phyloP scores from a whole-genome alignment of 2,888 invertebrate genomes.

The Zootermopsis nevadensis region DNA sequence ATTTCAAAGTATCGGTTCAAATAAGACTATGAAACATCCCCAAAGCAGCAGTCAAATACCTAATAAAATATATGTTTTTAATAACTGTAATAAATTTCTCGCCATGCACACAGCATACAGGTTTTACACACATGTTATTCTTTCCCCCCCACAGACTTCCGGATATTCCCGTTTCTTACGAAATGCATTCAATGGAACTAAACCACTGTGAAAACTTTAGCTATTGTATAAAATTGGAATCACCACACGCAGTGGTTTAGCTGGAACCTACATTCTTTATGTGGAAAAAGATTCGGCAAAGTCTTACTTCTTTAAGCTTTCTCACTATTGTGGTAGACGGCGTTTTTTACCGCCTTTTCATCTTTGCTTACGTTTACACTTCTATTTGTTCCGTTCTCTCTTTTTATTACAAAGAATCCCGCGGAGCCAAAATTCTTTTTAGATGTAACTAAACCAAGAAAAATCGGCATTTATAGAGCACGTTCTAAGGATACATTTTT shows the following conservation, averaged over 20 bases:
- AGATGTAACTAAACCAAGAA: conserved; percentile 23
- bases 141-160: neutral
- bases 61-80: neutral
- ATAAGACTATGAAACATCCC: too few relatives aligned
- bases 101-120: neutral
- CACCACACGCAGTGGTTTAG: neutral
- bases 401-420: conserved; percentile 4
- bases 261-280: neutral
- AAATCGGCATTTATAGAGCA: conserved; percentile 9
- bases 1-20: too few relatives aligned
- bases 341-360: conserved; percentile 20
- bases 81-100: conserved; percentile 3
- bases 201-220: conserved; percentile 28
- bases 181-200: neutral
- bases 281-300: neutral
- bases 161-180: neutral
- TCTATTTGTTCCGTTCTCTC: conserved; percentile 23
- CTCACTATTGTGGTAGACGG: neutral
- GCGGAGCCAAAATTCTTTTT: conserved; percentile 7
- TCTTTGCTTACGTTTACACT: conserved; percentile 8
- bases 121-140: neutral
- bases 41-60: too few relatives aligned
- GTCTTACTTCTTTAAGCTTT: conserved; percentile 25
- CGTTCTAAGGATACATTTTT: conserved; percentile 2
- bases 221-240: neutral